These are phyloP conservation scores for Periparus ater DNA, from an alignment of 2,797 vertebrate genomes.

Conservation along the genomic window DNA sequence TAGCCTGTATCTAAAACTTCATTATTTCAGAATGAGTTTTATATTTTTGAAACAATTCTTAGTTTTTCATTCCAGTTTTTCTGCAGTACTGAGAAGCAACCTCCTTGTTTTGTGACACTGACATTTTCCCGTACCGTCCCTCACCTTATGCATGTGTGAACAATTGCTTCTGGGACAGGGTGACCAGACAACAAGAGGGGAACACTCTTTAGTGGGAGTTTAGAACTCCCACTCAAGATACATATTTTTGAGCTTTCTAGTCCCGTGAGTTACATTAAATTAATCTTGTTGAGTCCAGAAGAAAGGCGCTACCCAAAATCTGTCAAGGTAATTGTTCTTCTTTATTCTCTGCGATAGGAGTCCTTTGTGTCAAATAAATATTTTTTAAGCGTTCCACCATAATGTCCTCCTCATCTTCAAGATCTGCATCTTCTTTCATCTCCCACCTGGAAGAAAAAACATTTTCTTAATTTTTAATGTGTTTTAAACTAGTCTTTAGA, in stretches of 20 bases:
- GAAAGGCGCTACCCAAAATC: background rate
- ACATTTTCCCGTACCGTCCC: background rate
- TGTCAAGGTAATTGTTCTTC: constrained; percentile 52
- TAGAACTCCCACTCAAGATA: background rate
- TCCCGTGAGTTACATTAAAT: constrained; percentile 15
- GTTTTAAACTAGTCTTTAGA: background rate
- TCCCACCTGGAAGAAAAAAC: constrained; percentile 90
- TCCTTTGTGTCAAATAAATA: constrained; percentile 72
- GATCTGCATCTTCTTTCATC: constrained; percentile 84
- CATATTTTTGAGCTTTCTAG: background rate
- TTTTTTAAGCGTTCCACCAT: constrained; percentile 86
- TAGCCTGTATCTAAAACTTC: background rate
- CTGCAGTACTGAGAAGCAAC: background rate
- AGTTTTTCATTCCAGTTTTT: background rate
- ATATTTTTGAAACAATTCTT: background rate
- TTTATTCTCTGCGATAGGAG: constrained; percentile 59
- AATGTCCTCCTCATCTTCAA: constrained; percentile 85
- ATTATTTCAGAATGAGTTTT: background rate
- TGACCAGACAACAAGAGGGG: background rate
- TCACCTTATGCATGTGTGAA: background rate
- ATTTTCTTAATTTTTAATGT: background rate
- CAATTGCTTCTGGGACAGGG: background rate
- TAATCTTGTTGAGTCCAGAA: constrained; percentile 12
- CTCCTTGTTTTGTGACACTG: background rate
- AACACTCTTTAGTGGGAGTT: background rate